Evolutionary conservation across 2,888 invertebrate genomes (phyloP).

Genomic region (Lepidochitona cinerea): DNA sequence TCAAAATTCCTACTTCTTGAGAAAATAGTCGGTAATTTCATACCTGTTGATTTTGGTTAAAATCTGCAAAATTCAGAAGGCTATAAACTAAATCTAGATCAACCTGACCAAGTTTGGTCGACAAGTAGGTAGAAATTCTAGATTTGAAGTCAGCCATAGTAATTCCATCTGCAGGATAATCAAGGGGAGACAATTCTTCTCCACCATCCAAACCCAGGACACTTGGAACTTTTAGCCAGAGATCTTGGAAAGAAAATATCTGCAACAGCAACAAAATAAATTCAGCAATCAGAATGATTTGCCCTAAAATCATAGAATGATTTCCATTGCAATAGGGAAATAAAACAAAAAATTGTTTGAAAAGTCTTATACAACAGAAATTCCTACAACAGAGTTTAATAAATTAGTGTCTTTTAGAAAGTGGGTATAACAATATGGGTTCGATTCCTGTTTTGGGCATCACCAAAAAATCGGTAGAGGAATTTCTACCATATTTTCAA

Average conservation of each 20-base stretch:
- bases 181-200: neutral
- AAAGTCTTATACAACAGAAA: no score
- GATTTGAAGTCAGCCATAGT: neutral
- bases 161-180: neutral
- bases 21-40: neutral
- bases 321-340: no score
- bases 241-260: neutral
- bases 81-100: neutral
- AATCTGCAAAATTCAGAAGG: slow-evolving; percentile 5
- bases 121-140: neutral
- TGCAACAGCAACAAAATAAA: neutral
- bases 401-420: no score
- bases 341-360: no score
- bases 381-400: no score
- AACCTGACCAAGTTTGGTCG: neutral
- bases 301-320: no score
- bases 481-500: no score
- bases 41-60: slow-evolving; percentile 3
- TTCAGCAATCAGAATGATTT: no score
- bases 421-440: no score
- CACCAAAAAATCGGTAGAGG: no score
- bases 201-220: neutral
- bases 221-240: neutral
- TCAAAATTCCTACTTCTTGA: no score
- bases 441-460: no score